Evolutionary conservation across 2,888 invertebrate genomes (phyloP).

Genomic region (Carterocephalus palaemon): DNA sequence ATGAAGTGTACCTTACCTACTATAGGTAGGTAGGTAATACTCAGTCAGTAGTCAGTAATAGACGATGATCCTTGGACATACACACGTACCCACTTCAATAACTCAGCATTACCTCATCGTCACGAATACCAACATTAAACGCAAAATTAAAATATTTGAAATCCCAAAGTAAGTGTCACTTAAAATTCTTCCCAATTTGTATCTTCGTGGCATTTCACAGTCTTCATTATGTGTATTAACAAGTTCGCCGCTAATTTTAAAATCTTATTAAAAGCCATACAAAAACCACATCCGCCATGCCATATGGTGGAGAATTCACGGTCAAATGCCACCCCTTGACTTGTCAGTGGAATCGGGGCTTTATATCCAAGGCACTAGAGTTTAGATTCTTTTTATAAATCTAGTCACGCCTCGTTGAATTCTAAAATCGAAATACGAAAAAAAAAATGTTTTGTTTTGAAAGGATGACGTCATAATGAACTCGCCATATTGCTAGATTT

Average conservation of each 20-base stretch:
- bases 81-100: no score
- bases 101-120: no score
- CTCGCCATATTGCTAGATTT: no score
- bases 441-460: neutral
- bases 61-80: no score
- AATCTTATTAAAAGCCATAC: constrained; percentile 40
- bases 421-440: neutral
- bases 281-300: constrained; percentile 58
- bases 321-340: constrained; percentile 35
- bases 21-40: no score
- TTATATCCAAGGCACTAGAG: constrained; percentile 25
- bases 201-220: constrained; percentile 2
- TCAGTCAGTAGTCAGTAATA: no score
- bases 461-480: constrained; percentile 6
- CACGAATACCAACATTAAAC: no score
- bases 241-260: constrained; percentile 23
- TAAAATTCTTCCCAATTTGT: neutral
- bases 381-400: constrained; percentile 6
- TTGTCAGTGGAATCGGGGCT: constrained; percentile 25
- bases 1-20: no score
- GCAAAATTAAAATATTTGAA: no score
- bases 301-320: constrained; percentile 45
- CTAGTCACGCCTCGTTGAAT: constrained; percentile 6
- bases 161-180: no score
- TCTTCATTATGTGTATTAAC: constrained; percentile 32